Conservation (phyloP, 2,113 vertebrate genomes). For the Mobula birostris region DNA sequence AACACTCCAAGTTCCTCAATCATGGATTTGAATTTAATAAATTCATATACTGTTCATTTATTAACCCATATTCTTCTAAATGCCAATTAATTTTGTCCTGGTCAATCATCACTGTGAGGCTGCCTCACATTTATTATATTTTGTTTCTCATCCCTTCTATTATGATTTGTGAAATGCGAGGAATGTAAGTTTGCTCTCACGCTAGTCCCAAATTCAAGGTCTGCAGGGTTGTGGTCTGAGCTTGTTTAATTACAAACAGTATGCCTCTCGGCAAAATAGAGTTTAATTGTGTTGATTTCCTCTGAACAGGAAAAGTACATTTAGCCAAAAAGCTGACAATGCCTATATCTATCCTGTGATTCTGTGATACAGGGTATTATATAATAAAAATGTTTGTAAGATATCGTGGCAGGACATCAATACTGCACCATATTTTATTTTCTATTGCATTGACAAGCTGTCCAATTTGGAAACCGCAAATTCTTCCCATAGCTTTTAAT, state of each 20-base stretch:
- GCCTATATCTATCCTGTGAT: neutral
- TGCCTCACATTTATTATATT: neutral
- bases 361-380: neutral
- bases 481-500: neutral
- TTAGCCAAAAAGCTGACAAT: neutral
- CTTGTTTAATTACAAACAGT: no score
- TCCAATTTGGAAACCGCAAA: constrained; percentile 10
- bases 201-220: neutral
- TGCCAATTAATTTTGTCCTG: neutral
- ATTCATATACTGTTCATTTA: neutral
- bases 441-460: constrained; percentile 35
- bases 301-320: neutral
- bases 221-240: neutral
- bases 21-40: neutral
- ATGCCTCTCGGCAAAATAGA: neutral
- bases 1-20: neutral
- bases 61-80: neutral
- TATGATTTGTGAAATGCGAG: neutral
- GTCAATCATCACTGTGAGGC: neutral
- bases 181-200: neutral
- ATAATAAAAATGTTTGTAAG: neutral
- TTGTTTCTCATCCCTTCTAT: neutral
- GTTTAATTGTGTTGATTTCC: neutral
- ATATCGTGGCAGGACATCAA: constrained; percentile 23
- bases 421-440: neutral